Conservation (phyloP, 2,888 invertebrate genomes). For the Notocelia uddmanniana region DNA sequence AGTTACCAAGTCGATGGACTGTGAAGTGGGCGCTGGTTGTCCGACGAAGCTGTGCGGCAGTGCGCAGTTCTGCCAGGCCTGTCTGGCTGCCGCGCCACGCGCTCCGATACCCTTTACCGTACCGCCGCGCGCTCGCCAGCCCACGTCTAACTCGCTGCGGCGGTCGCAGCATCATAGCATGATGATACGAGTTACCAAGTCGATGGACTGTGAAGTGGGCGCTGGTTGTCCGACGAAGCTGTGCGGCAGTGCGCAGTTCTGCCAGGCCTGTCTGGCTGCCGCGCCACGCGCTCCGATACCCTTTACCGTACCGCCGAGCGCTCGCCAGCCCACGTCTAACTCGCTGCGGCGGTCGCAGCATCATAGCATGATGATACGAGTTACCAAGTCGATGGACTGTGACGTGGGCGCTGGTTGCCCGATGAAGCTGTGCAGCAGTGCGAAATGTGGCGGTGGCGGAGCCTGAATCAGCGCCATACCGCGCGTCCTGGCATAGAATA, state of each 20-base stretch:
- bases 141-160: not conserved
- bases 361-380: slow-evolving; percentile 62
- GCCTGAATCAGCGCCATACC: no score
- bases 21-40: not conserved
- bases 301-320: slow-evolving; percentile 55
- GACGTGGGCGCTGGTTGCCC: not conserved
- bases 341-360: not conserved
- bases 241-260: slow-evolving; percentile 52
- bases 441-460: no score
- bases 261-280: slow-evolving; percentile 89
- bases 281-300: slow-evolving; percentile 87
- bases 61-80: slow-evolving; percentile 82
- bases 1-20: not conserved
- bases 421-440: no score
- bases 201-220: not conserved
- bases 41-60: no score
- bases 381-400: not conserved
- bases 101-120: slow-evolving; percentile 79
- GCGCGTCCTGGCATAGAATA: no score
- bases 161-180: not conserved
- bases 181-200: slow-evolving; percentile 61
- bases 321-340: not conserved
- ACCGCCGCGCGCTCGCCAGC: not conserved
- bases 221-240: not conserved
- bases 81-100: slow-evolving; percentile 89